Base-by-base conservation (phyloP, 2,797 vertebrate genomes). In the Poeciliopsis gracilis region DNA sequence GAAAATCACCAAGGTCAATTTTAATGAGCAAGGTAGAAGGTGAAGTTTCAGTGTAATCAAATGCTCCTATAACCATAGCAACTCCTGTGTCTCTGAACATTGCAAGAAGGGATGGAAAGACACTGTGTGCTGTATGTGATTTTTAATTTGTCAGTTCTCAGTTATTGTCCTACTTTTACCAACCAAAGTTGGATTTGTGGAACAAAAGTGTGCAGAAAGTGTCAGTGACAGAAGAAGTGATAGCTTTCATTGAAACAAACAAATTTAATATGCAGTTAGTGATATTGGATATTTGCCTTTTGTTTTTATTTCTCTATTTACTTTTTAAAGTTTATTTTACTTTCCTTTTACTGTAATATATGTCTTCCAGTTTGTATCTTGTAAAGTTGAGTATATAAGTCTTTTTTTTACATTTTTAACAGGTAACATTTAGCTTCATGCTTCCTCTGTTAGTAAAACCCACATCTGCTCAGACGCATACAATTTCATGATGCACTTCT, bases 11-110 rank as follows among this genome's bases (percentile, higher is more conserved):
- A 36, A 36, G 25, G n/a, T 63, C 41, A 61, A 33, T 75, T 61
- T 63, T 61, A 63, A 46, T 75, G 74, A 20, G 20, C 28, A 63
- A 47, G 16, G 28, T 61, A 61, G 74, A 75, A 46, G 57, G 43
- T 66, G 74, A 66, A 20, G n/a, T 59, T 76, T 49, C 30, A 25
- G 28, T 63, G 20, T 47, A 61, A 47, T 61, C 45, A 33, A 47
- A 36, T n/a, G 18, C 23, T 33, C 61, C 20, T 36, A 67, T 53
- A 77, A 53, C 47, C 33, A 49, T 15, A 69, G 46, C n/a, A 69
- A 41, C 46, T 51, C 45, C 25, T 53, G 36, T 36, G 2, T 77
- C 33, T 51, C 51, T 69, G 63, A 69, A 67, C 9, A 47, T 25
- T 30, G 57, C 23, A 23, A 63, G 20, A 43, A 46, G 18, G 30